These are phyloP conservation scores for Scaptodrosophila latifasciaeformis DNA, from an alignment of 2,888 invertebrate species.

Conservation along the genomic window DNA sequence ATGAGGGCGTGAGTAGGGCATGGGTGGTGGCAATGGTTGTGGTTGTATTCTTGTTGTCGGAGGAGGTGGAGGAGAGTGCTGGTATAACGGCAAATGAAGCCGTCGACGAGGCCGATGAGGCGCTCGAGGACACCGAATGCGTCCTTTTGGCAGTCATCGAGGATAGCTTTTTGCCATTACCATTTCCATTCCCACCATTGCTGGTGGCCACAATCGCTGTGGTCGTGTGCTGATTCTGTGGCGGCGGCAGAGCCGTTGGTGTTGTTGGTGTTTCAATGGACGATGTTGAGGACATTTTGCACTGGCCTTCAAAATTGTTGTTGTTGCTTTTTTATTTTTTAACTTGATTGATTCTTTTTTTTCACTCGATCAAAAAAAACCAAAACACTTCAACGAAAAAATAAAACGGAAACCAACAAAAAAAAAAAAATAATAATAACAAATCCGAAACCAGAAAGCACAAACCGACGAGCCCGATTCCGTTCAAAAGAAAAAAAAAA, in stretches of 20 bases:
- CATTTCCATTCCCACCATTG: too few relatives aligned
- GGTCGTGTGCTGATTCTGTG: slow-evolving; percentile 36
- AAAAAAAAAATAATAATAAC: not conserved
- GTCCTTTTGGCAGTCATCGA: slow-evolving; percentile 27
- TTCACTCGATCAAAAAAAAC: too few relatives aligned
- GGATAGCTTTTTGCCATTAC: too few relatives aligned
- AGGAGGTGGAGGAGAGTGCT: too few relatives aligned
- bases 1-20: slow-evolving; percentile 24
- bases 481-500: too few relatives aligned
- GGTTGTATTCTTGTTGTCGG: slow-evolving; percentile 35
- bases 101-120: slow-evolving; percentile 12
- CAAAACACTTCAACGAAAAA: not conserved
- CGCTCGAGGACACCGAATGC: slow-evolving; percentile 32
- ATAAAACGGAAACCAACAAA: not conserved
- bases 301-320: not conserved
- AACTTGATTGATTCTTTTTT: too few relatives aligned
- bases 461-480: too few relatives aligned
- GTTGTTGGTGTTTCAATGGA: slow-evolving; percentile 61
- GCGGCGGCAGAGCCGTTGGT: slow-evolving; percentile 49
- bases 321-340: not conserved
- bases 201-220: slow-evolving; percentile 49
- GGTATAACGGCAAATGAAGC: slow-evolving; percentile 9
- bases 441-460: too few relatives aligned
- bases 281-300: slow-evolving; percentile 58
- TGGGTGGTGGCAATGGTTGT: slow-evolving; percentile 13